Conservation (phyloP, 2,888 invertebrate species). For the Drosophila mulleri region DNA sequence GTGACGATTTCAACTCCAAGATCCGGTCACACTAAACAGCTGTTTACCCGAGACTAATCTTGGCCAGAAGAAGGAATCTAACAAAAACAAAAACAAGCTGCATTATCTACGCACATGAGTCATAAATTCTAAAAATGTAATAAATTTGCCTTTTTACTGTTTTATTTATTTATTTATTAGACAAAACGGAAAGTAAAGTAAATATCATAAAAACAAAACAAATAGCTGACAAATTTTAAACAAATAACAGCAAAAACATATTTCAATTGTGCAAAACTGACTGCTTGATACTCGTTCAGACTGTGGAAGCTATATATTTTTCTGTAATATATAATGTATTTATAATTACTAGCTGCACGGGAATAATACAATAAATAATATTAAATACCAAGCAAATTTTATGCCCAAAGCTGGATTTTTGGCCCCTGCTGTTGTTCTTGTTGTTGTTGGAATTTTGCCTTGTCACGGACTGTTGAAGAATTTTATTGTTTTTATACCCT, state of each 20-base stretch:
- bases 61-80: neutral
- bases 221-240: slow-evolving; percentile 1
- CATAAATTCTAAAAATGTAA: neutral
- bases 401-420: slow-evolving; percentile 32
- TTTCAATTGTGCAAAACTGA: neutral
- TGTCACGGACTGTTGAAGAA: slow-evolving; percentile 56
- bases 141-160: neutral
- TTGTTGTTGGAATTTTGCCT: slow-evolving; percentile 29
- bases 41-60: neutral
- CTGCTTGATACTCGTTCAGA: neutral
- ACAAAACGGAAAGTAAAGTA: slow-evolving; percentile 26
- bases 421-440: slow-evolving; percentile 2
- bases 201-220: slow-evolving; percentile 12
- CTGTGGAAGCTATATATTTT: neutral
- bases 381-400: slow-evolving; percentile 41
- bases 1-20: neutral
- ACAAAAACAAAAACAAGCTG: neutral
- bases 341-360: too few species aligned
- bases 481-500: slow-evolving; percentile 27
- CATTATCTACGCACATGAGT: slow-evolving; percentile 5
- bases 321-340: too few species aligned
- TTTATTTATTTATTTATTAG: slow-evolving; percentile 12
- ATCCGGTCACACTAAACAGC: neutral
- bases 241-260: slow-evolving; percentile 1
- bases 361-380: too few species aligned